These are phyloP conservation scores for Pseudomugil gertrudae DNA, from an alignment of 2,797 vertebrate genomes.

Conservation along the genomic window DNA sequence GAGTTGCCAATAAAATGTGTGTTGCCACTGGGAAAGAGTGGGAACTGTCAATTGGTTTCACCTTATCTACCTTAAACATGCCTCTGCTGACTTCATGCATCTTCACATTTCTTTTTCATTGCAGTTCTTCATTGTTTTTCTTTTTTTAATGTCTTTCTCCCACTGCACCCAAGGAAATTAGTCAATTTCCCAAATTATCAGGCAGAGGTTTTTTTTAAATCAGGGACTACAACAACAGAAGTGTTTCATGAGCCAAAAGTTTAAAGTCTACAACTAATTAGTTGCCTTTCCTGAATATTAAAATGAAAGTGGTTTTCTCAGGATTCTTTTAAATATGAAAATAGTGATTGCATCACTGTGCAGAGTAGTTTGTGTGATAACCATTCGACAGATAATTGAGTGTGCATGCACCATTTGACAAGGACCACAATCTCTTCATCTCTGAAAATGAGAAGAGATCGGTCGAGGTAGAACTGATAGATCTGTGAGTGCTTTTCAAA, in stretches of 20 bases:
- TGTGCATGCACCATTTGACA: conserved; percentile 34
- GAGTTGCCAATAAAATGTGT: conserved; percentile 79
- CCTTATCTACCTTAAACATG: conserved; percentile 83
- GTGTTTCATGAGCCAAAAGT: conserved; percentile 5
- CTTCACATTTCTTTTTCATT: conserved; percentile 57
- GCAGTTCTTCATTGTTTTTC: conserved; percentile 60
- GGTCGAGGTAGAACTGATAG: conserved; percentile 55
- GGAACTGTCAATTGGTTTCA: conserved; percentile 76
- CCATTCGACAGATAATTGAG: conserved; percentile 39
- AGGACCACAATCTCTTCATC: conserved; percentile 39
- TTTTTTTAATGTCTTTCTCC: conserved; percentile 17
- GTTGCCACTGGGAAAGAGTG: conserved; percentile 71
- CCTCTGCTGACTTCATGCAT: conserved; percentile 72
- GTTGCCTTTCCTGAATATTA: conserved; percentile 5
- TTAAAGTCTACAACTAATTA: conserved; percentile 13
- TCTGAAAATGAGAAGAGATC: conserved; percentile 48
- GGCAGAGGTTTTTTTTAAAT: neutral
- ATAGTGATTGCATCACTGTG: conserved; percentile 15
- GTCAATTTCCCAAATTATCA: conserved; percentile 45
- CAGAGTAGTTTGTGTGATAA: conserved; percentile 11
- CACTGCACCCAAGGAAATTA: conserved; percentile 40
- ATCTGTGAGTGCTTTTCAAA: conserved; percentile 61
- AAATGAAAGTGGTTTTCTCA: conserved; percentile 3
- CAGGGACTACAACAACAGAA: conserved; percentile 23
- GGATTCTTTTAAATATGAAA: conserved; percentile 25